A percentile compares a stretch with the other conserved stretches of the same genome.
These are phyloP conservation scores for Chaetodon auriga DNA, from an alignment of 2,113 vertebrate genomes.

Conservation along the genomic window DNA sequence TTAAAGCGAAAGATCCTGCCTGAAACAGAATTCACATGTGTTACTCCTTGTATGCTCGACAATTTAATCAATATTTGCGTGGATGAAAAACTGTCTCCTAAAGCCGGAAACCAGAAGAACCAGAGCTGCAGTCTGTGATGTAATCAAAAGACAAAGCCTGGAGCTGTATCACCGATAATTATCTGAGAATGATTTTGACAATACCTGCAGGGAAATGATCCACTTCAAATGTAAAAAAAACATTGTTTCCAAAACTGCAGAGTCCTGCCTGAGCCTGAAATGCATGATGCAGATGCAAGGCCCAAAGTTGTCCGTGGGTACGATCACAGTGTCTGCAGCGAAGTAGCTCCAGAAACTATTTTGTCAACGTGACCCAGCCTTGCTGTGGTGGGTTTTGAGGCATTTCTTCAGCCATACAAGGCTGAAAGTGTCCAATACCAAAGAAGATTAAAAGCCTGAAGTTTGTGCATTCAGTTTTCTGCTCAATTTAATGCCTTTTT, in stretches of 20 bases:
- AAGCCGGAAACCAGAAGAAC: constrained; percentile 57
- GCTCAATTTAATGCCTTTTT: background rate
- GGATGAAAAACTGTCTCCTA: constrained; percentile 76
- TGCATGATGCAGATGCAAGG: background rate
- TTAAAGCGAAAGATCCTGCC: constrained; percentile 47
- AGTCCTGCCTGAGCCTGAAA: background rate
- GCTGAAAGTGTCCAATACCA: background rate
- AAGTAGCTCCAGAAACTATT: background rate
- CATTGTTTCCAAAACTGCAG: background rate
- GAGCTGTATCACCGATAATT: constrained; percentile 44
- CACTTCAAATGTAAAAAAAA: constrained; percentile 27
- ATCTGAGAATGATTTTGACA: constrained; percentile 25
- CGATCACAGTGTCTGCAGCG: background rate
- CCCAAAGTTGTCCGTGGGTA: background rate
- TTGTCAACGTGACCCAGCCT: background rate
- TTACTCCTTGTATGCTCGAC: constrained; percentile 67
- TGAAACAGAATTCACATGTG: constrained; percentile 66
- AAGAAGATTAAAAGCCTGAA: background rate
- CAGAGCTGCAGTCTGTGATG: constrained; percentile 67
- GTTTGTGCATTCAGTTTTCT: background rate
- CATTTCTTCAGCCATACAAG: background rate
- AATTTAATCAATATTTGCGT: constrained; percentile 75
- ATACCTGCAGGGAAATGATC: constrained; percentile 22
- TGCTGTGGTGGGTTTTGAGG: background rate
- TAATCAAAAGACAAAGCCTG: constrained; percentile 65